Conservation (phyloP, 1,140 invertebrate genomes). For the Rhagoletis pomonella region DNA sequence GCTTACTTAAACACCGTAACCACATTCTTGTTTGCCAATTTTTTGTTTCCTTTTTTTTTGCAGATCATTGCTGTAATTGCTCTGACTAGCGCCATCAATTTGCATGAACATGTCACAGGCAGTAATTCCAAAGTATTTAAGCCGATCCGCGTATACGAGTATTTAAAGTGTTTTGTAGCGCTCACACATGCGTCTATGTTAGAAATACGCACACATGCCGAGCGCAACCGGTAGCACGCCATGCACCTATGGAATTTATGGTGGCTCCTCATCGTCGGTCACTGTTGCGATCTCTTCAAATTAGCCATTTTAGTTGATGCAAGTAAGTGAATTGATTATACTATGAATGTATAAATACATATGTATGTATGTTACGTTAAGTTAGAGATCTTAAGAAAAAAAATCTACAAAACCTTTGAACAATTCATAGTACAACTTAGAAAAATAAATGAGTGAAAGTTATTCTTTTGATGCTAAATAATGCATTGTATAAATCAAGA, state of each 20-base stretch:
- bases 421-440: no score
- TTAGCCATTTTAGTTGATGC: slow-evolving; percentile 8
- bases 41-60: neutral
- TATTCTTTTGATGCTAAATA: no score
- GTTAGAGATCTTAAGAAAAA: no score
- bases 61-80: slow-evolving; percentile 39
- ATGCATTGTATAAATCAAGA: no score
- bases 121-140: neutral
- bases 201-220: slow-evolving; percentile 43
- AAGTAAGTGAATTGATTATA: slow-evolving; percentile 18
- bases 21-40: neutral
- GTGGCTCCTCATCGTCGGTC: slow-evolving; percentile 17
- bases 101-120: slow-evolving; percentile 9
- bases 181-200: neutral
- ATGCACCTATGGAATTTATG: slow-evolving; percentile 43
- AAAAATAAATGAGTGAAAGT: no score
- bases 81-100: slow-evolving; percentile 27
- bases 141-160: neutral
- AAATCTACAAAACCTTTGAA: no score
- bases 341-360: neutral
- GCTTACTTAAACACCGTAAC: neutral
- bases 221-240: neutral
- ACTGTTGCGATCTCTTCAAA: neutral
- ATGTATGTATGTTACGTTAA: no score
- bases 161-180: neutral